A percentile compares a stretch with the other conserved stretches of the same genome.
Evolutionary conservation across 2,888 invertebrate species (phyloP).

Genomic region (Girardia tigrina): DNA sequence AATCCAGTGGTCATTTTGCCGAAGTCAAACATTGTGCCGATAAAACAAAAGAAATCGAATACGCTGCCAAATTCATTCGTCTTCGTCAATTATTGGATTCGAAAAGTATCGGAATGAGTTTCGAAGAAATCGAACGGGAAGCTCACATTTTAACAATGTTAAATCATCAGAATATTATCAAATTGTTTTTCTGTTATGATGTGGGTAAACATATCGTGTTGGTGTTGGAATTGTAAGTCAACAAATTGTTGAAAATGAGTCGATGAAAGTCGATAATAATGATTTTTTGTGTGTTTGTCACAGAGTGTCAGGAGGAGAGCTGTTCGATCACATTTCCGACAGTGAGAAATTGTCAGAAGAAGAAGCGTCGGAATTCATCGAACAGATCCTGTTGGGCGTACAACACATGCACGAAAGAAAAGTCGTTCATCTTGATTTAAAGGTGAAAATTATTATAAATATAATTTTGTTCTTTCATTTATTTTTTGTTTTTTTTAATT

Average conservation of each 20-base stretch:
- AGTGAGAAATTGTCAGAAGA: slow-evolving; percentile 54
- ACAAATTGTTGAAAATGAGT: not conserved
- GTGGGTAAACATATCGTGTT: not conserved
- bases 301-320: slow-evolving; percentile 58
- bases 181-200: slow-evolving; percentile 24
- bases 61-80: slow-evolving; percentile 34
- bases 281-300: slow-evolving; percentile 38
- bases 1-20: slow-evolving; percentile 34
- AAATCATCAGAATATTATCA: slow-evolving; percentile 35
- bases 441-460: no score
- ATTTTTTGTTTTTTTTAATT: no score
- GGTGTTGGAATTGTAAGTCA: slow-evolving; percentile 35
- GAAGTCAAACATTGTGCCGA: slow-evolving; percentile 30
- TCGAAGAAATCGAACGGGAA: slow-evolving; percentile 32
- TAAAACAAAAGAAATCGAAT: slow-evolving; percentile 30
- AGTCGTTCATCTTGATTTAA: slow-evolving; percentile 60
- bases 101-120: not conserved
- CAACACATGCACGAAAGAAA: slow-evolving; percentile 57
- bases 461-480: no score
- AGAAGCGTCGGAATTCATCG: slow-evolving; percentile 57
- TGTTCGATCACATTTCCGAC: slow-evolving; percentile 56
- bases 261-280: not conserved
- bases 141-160: slow-evolving; percentile 29
- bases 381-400: slow-evolving; percentile 58
- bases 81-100: slow-evolving; percentile 13